Evolutionary conservation across 2,797 vertebrate species (phyloP), one percentile per base, ranked within the genome.

Genomic region (Sardinella longiceps): DNA sequence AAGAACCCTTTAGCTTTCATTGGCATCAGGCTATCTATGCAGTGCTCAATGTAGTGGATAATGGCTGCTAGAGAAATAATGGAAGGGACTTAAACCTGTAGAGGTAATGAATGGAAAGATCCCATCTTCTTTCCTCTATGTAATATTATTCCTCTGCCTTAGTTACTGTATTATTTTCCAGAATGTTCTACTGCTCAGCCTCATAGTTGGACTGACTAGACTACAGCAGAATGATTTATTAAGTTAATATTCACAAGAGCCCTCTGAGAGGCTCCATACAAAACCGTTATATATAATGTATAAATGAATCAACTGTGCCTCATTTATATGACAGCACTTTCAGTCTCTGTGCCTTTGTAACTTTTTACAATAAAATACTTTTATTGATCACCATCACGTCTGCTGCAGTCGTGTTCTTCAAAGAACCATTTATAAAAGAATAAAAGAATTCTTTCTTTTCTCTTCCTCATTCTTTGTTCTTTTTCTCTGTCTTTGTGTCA

Each of bases 401-500:
- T 74, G 66, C 66, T 74, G 66, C 33, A 37, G 33, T 74, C 15
- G 33, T 39, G 66, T 39, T 74, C 66, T 74, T 74, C 66, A 18
- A 23, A 74, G 66, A 39, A 74, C 66, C 20, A 9, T 39, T 74
- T 37, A 74, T 74, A 18, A 74, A 39, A 37, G 30, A 37, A 74
- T 74, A 74, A 37, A 5, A 74, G 91, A 85, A 85, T 84, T 86
- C 43, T 89, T 80, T 77, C 30, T 60, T 56, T 80, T 46, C 43
- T 74, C 15, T 23, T 39, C 30, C 1, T 74, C 1, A 7, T 74
- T 18, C 33, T 37, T 39, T 5, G 12, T 74, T 74, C 66, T 5
- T 74, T 74, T 5, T 20, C 33, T 74, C 1, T 70, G 63, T 15
- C 63, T 70, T 25, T 33, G 14, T 39, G 33, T 74, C 66, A 37